Evolutionary conservation across 2,888 invertebrate species (phyloP).

Genomic region (Drosophila gaucha): DNA sequence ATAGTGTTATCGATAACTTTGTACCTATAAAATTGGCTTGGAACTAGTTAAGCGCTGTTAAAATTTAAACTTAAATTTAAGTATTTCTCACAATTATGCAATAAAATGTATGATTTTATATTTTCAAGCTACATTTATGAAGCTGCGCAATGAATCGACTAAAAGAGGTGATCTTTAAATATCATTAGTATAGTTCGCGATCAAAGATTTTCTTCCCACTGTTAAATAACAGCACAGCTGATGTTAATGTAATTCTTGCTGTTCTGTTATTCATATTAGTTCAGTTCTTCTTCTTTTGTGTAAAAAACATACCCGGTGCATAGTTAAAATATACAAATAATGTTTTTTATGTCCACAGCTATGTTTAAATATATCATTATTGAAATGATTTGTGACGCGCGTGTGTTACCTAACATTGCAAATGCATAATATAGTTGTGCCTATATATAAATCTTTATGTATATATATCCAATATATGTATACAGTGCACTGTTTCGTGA

Average conservation of each 20-base stretch:
- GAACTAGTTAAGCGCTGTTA: constrained; percentile 15
- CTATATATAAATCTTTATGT: not conserved
- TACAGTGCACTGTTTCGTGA: not conserved
- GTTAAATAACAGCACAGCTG: constrained; percentile 25
- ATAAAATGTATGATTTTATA: not conserved
- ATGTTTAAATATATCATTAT: constrained; percentile 7
- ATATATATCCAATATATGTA: not conserved
- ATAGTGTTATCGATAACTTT: constrained; percentile 14
- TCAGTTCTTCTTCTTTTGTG: constrained; percentile 15
- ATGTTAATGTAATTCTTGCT: constrained; percentile 18
- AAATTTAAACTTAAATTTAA: not conserved
- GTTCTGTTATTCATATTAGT: constrained; percentile 22
- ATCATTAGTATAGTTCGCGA: not conserved
- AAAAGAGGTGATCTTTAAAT: too few relatives aligned
- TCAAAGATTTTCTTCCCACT: not conserved
- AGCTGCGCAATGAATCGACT: too few relatives aligned
- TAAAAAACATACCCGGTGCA: constrained; percentile 37
- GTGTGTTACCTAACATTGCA: constrained; percentile 8
- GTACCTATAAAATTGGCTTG: not conserved
- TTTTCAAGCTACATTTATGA: not conserved
- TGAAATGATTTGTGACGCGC: constrained; percentile 3
- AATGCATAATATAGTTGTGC: constrained; percentile 2
- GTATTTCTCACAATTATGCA: too few relatives aligned
- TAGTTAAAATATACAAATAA: constrained; percentile 17
- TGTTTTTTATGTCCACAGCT: constrained; percentile 7